These are phyloP conservation scores for Drosophila falleni DNA, from an alignment of 2,888 invertebrate genomes.

Conservation along the genomic window DNA sequence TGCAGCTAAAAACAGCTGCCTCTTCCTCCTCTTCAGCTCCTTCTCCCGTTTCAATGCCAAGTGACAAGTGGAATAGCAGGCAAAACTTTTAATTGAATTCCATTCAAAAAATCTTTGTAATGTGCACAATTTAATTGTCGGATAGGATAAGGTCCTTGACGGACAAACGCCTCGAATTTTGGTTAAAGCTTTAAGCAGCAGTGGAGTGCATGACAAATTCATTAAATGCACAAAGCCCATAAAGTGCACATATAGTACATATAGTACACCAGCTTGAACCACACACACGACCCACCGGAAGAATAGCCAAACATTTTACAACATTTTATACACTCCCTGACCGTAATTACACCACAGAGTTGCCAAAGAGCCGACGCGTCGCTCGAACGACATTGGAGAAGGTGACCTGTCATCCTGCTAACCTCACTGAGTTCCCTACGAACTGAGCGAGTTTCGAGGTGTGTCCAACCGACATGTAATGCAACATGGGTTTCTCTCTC, in stretches of 20 bases:
- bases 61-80: constrained; percentile 20
- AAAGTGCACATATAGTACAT: constrained; percentile 56
- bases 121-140: constrained; percentile 71
- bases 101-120: constrained; percentile 65
- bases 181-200: constrained; percentile 58
- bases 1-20: constrained; percentile 29
- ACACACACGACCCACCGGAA: constrained; percentile 1
- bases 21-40: background rate
- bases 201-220: constrained; percentile 69
- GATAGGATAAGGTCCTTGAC: constrained; percentile 32
- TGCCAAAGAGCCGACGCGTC: constrained; percentile 26
- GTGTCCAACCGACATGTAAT: constrained; percentile 54
- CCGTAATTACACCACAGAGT: constrained; percentile 74
- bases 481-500: constrained; percentile 43
- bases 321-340: constrained; percentile 63
- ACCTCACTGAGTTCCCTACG: background rate
- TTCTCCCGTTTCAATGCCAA: background rate
- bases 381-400: background rate
- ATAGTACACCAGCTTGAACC: background rate
- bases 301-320: constrained; percentile 54
- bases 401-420: background rate
- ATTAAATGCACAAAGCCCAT: constrained; percentile 62
- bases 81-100: constrained; percentile 78
- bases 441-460: constrained; percentile 42
- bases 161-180: constrained; percentile 22